A percentile compares a stretch with the other conserved stretches of the same genome.
Evolutionary conservation across 2,797 vertebrate species (phyloP).

Genomic region (Lepilemur septentrionalis): DNA sequence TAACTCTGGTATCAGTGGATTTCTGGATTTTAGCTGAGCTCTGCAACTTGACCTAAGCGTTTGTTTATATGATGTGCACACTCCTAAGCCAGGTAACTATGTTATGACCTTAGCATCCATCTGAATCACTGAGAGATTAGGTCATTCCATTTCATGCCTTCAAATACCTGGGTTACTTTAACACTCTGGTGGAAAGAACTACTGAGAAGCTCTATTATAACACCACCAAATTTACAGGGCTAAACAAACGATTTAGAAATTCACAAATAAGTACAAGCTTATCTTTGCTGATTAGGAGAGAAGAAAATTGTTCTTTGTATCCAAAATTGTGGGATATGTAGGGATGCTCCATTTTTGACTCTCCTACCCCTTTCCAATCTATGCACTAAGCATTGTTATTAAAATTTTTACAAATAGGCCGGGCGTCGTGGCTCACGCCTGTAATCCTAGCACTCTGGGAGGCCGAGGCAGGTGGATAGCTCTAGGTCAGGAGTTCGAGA

Average conservation of each 20-base stretch:
- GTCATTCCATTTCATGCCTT: neutral
- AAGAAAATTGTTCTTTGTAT: neutral
- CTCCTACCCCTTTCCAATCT: neutral
- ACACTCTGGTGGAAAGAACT: neutral
- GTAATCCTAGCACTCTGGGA: too few species aligned
- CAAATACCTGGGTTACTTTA: neutral
- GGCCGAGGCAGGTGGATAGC: too few species aligned
- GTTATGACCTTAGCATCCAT: neutral
- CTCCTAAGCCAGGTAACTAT: neutral
- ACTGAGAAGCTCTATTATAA: neutral
- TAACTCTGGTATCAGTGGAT: neutral
- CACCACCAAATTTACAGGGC: neutral
- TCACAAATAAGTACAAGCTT: neutral
- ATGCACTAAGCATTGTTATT: neutral
- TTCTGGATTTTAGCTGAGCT: neutral
- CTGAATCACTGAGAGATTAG: neutral
- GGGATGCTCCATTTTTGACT: neutral
- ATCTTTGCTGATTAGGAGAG: neutral
- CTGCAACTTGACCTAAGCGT: neutral
- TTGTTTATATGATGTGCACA: rapidly evolving
- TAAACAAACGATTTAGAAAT: neutral
- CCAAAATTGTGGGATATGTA: neutral
- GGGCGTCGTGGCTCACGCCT: too few species aligned
- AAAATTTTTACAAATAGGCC: neutral
- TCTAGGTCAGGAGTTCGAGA: too few species aligned